Conservation (phyloP, 2,113 vertebrate genomes). For the Varanus salvator region DNA sequence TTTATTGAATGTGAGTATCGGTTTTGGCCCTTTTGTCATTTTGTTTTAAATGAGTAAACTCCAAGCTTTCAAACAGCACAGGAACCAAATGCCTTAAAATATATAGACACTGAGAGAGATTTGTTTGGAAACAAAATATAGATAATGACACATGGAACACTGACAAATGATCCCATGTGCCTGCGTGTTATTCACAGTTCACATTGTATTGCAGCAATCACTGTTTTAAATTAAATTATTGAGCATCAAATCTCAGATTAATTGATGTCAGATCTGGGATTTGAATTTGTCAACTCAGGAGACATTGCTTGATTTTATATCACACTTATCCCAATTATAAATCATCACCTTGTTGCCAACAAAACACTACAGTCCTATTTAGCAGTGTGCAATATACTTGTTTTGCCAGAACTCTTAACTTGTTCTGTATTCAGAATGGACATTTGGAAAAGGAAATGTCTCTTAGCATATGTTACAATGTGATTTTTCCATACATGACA, state of each 20-base stretch:
- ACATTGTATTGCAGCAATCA: neutral
- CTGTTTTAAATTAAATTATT: neutral
- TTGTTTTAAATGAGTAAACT: neutral
- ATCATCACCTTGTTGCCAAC: constrained; percentile 16
- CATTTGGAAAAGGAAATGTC: constrained; percentile 30
- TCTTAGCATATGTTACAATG: constrained; percentile 33
- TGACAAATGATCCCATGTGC: rapidly evolving
- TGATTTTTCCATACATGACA: constrained; percentile 5
- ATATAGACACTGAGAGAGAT: neutral
- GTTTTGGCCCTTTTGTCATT: neutral
- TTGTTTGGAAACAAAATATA: neutral
- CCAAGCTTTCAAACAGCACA: neutral
- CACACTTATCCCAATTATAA: constrained; percentile 23
- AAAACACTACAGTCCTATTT: constrained; percentile 15
- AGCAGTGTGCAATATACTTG: constrained; percentile 16
- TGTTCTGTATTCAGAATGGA: constrained; percentile 11
- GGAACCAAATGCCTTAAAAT: neutral
- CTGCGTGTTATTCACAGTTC: constrained; percentile 23
- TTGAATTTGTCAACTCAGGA: constrained; percentile 13
- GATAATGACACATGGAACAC: neutral
- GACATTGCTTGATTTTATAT: constrained; percentile 10
- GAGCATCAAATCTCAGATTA: constrained; percentile 22
- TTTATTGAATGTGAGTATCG: neutral
- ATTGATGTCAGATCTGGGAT: constrained; percentile 19
- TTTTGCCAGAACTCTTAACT: neutral